Conservation (phyloP, 2,797 vertebrate genomes). For the Sitta carolinensis region DNA sequence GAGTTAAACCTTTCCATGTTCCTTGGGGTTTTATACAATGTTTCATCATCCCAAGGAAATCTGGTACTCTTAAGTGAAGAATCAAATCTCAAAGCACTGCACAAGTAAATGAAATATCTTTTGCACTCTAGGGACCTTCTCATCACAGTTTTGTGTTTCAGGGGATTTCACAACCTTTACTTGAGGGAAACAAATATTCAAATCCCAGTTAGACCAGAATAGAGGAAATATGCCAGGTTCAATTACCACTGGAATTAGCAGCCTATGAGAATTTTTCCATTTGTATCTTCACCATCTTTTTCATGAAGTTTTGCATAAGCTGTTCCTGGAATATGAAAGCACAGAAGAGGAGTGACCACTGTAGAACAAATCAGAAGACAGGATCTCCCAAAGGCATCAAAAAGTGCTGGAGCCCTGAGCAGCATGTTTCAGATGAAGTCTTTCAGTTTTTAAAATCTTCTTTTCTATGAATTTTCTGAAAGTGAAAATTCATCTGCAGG, state of each 20-base stretch:
- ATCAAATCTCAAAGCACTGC: slow-evolving; percentile 61
- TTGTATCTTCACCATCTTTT: not conserved
- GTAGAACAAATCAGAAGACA: not conserved
- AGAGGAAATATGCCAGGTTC: slow-evolving; percentile 51
- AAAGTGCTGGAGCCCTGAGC: not conserved
- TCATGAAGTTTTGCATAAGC: not conserved
- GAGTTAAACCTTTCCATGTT: slow-evolving; percentile 29
- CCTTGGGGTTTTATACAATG: slow-evolving; percentile 45
- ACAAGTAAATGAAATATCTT: slow-evolving; percentile 41
- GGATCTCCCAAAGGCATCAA: not conserved
- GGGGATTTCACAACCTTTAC: slow-evolving; percentile 61
- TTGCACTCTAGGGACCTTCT: slow-evolving; percentile 39
- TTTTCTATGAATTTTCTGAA: not conserved
- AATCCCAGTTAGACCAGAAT: slow-evolving; percentile 49
- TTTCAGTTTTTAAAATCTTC: not conserved
- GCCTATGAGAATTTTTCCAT: not conserved
- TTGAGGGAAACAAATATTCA: slow-evolving; percentile 66
- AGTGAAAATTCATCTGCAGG: not conserved
- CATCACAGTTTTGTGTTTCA: slow-evolving; percentile 50
- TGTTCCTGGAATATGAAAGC: not conserved
- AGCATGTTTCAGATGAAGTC: not conserved
- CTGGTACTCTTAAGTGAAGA: slow-evolving; percentile 13
- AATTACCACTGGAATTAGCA: slow-evolving; percentile 37
- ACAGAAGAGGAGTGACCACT: not conserved
- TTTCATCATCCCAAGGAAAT: slow-evolving; percentile 52